Evolutionary conservation across 2,888 invertebrate genomes (phyloP), one percentile per base, ranked within the genome.

Genomic region (Epistrophe grossulariae): DNA sequence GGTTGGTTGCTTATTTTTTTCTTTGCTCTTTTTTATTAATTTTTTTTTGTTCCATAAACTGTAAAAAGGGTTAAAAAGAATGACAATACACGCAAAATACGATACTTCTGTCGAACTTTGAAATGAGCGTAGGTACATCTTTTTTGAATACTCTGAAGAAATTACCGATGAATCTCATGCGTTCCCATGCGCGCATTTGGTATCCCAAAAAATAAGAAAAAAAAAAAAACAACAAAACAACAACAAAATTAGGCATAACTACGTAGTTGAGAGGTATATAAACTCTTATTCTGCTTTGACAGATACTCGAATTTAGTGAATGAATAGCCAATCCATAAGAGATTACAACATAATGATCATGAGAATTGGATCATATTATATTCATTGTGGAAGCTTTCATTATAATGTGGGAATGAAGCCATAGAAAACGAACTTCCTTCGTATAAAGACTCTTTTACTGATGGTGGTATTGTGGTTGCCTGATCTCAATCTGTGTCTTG

Each of bases 311-410:
- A 66, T 43, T 45, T 45, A 66, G 13, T 60, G 74, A 76, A 79
- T 83, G 79, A 66, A 76, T 66, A 31, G 45, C 57, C 60, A 73
- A 72, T 66, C 50, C 50, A 35, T 1, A 35, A 19, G 64, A 60
- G 66, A 82, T 85, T 74, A 82, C 85, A 82, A 82, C 85, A 82
- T 78, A 79, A 84, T 70, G 84, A 79, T 79, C 83, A 87, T 87
- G 83, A 76, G 87, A 87, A 87, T 83, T 76, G 83, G 87, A 87
- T 83, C 87, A 83, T 31, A 24, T 31, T 31, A 31, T 48, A 48
- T 83, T 83, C 87, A 66, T 71, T 74, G 76, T 79, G 45, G 79
- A 72, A 87, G 87, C 83, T 87, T 87, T 79, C 50, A 52, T 79
- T 70, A 55, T 24, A 40, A 28, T 82, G 73, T 87, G 87, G 76